Evolutionary conservation across 2,113 vertebrate species (phyloP).

Genomic region (Microcebus jonahi): DNA sequence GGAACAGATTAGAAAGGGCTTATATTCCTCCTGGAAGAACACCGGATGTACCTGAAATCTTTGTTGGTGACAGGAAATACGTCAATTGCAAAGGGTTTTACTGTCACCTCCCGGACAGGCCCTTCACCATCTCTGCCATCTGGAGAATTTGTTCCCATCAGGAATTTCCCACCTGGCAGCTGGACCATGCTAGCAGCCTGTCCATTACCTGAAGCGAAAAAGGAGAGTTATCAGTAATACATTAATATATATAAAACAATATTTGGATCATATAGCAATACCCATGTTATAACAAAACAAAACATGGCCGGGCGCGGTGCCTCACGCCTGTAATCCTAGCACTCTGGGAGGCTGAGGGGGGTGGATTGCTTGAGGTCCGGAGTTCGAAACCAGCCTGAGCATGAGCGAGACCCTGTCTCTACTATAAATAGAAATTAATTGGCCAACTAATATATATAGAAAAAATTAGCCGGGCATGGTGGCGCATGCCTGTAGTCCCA

Average conservation of each 20-base stretch:
- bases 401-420: no score
- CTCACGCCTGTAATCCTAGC: no score
- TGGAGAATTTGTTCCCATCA: conserved; percentile 87
- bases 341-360: no score
- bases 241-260: neutral
- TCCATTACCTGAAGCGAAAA: conserved; percentile 54
- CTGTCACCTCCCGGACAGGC: conserved; percentile 82
- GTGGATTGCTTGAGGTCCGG: no score
- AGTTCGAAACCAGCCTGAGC: no score
- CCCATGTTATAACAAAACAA: neutral
- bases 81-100: conserved; percentile 90
- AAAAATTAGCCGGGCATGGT: no score
- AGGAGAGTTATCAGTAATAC: neutral
- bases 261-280: neutral
- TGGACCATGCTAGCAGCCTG: conserved; percentile 82
- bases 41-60: conserved; percentile 90
- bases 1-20: neutral
- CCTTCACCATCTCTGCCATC: conserved; percentile 88
- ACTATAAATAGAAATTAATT: no score
- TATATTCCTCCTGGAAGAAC: neutral
- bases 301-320: neutral
- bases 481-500: no score
- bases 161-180: conserved; percentile 88
- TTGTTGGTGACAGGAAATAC: conserved; percentile 91
- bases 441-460: no score